Conservation (phyloP, 2,797 vertebrate species). For the Salarias fasciatus region DNA sequence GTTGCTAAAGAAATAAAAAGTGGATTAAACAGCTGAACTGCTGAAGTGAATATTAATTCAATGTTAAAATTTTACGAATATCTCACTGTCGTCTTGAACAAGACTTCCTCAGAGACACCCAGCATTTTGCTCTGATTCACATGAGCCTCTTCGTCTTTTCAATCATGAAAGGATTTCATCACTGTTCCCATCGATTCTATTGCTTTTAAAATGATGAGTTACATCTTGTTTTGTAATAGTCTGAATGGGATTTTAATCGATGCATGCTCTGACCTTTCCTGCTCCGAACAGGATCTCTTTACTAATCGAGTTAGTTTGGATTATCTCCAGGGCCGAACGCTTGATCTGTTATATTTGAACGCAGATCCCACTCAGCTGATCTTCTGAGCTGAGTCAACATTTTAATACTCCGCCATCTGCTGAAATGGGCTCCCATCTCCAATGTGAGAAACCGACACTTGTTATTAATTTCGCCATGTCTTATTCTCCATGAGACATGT, state of each 20-base stretch:
- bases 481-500: conserved; percentile 49
- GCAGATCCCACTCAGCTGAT: conserved; percentile 44
- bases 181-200: no score
- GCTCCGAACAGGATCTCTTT: conserved; percentile 8
- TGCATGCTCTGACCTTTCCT: background rate
- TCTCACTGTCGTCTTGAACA: no score
- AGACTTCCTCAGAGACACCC: no score
- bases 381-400: conserved; percentile 41
- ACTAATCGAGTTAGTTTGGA: conserved; percentile 9
- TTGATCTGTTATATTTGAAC: conserved; percentile 24
- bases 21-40: no score
- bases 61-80: no score
- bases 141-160: no score
- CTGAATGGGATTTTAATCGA: background rate
- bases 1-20: no score
- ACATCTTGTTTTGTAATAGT: background rate
- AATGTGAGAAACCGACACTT: conserved; percentile 58
- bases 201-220: no score
- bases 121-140: no score
- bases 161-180: no score
- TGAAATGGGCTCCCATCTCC: conserved; percentile 38
- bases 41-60: no score
- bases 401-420: conserved; percentile 58
- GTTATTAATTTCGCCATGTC: conserved; percentile 61
- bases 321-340: conserved; percentile 27